Evolutionary conservation across 2,113 vertebrate genomes (phyloP), one percentile per base, ranked within the genome.

Genomic region (Phalacrocorax carbo): DNA sequence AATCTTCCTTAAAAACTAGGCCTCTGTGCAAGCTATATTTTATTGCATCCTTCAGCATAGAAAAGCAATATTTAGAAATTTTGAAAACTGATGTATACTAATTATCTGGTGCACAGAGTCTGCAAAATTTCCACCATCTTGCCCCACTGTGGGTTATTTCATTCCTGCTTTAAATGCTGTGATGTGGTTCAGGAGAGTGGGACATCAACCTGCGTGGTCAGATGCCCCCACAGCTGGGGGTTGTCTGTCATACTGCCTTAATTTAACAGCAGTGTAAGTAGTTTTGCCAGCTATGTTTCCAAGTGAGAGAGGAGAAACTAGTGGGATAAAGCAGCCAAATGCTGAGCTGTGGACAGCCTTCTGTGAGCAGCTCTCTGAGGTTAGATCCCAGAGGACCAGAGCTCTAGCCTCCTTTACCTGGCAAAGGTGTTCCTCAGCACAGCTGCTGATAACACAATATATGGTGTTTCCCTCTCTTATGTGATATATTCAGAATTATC

Each of bases 201-300:
- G 26, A 15, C 7, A 7, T 70, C 75, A 80, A 1, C 21, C 27
- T n/a, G 9, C 12, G 11, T 34, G 32, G 54, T 23, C 34, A 64
- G 40, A 27, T 70, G 38, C 2, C 12, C 15, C 77, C 2, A 0
- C 10, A 75, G 14, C 68, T 48, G 68, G n/a, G 13, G 21, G 18
- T 52, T 64, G 25, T 46, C 21, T 25, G 40, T 38, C 38, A 46
- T 58, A 19, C 2, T 75, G 60, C 60, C 15, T 82, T 81, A 21
- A 5, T 68, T 87, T 68, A 82, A 27, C 20, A 82, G 52, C 57
- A 32, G 3, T 22, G 2, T 42, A 55, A 60, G 52, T 15, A 69
- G 49, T 30, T 1, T 5, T 15, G 11, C 5, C n/a, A 48, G 42
- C 8, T 42, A 25, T 0, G 0, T 61, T 96, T 64, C 57, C 32